Evolutionary conservation across 1,140 invertebrate species (phyloP).

Genomic region (Aphis gossypii): DNA sequence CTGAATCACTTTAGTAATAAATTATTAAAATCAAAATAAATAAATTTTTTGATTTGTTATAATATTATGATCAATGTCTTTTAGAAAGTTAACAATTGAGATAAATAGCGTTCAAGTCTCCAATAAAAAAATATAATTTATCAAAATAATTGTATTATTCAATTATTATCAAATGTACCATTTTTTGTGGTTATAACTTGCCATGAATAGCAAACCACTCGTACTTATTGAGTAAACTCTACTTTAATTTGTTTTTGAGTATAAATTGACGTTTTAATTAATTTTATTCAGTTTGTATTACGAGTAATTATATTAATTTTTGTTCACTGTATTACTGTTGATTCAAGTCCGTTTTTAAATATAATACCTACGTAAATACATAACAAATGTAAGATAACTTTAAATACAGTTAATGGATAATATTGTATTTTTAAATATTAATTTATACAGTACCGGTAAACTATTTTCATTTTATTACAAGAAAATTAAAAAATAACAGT

Average conservation of each 20-base stretch:
- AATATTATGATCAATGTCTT: background rate
- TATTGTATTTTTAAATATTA: background rate
- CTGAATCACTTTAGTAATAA: background rate
- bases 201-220: background rate
- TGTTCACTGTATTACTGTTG: background rate
- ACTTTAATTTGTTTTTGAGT: background rate
- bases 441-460: background rate
- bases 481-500: background rate
- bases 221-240: background rate
- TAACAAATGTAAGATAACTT: no score
- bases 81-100: background rate
- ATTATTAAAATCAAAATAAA: background rate
- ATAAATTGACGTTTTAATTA: background rate
- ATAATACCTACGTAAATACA: no score
- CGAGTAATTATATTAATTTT: background rate
- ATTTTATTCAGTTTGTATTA: background rate
- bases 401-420: background rate
- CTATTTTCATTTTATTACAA: background rate
- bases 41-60: no score
- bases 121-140: background rate
- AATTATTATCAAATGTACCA: background rate
- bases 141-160: background rate
- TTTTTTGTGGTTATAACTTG: background rate
- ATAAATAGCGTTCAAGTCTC: background rate
- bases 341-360: background rate